Conservation (phyloP, 2,888 invertebrate genomes). For the Cheilosia scutellata region DNA sequence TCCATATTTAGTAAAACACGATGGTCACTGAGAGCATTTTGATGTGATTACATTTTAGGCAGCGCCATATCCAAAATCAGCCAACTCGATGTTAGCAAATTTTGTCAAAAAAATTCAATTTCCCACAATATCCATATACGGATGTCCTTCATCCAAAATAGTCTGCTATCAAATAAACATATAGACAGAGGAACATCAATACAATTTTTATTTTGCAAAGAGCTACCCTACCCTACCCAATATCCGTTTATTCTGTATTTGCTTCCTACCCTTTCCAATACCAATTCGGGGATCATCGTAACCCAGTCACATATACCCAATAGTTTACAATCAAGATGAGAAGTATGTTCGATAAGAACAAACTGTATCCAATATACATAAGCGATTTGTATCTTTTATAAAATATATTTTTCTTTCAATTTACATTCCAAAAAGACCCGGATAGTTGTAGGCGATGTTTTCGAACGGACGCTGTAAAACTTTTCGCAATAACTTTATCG, state of each 20-base stretch:
- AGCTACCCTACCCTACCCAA: slow-evolving; percentile 6
- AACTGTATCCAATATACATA: slow-evolving; percentile 20
- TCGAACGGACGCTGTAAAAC: slow-evolving; percentile 6
- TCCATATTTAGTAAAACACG: too few species aligned
- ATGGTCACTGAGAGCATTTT: too few species aligned
- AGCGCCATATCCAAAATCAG: too few species aligned
- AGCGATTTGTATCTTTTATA: neutral
- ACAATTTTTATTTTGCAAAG: neutral
- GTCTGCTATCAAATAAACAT: neutral
- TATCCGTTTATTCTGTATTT: slow-evolving; percentile 12
- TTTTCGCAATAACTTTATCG: neutral
- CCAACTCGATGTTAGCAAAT: too few species aligned
- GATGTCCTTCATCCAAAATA: neutral
- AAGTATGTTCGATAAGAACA: slow-evolving; percentile 18
- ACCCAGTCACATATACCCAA: slow-evolving; percentile 1
- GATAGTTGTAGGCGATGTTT: neutral
- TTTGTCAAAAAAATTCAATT: slow-evolving; percentile 3
- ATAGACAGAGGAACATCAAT: neutral
- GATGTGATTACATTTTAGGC: too few species aligned
- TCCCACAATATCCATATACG: neutral
- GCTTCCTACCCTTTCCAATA: neutral
- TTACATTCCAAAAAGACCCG: neutral
- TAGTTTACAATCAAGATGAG: slow-evolving; percentile 10
- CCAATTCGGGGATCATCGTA: neutral
- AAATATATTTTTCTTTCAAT: neutral